phyloP scores from a whole-genome alignment of 2,113 vertebrate species.

The Hippotragus niger region DNA sequence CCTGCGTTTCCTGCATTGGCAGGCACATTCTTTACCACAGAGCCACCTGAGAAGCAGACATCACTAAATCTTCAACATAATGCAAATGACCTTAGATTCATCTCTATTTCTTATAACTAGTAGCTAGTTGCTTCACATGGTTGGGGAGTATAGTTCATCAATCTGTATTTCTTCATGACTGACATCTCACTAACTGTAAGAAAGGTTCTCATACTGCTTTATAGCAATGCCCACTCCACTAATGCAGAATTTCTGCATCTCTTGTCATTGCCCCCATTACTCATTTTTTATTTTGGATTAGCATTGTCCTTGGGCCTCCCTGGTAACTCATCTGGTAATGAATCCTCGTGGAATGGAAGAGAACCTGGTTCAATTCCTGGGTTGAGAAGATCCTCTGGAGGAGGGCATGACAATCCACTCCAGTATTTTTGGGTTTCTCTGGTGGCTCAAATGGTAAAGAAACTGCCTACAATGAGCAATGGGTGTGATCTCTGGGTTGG shows the following conservation, averaged over 20 bases:
- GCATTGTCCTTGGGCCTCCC: not conserved
- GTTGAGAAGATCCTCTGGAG: not conserved
- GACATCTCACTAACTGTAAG: not conserved
- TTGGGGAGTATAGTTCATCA: not conserved
- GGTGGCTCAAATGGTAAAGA: too few relatives aligned
- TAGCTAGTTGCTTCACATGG: not conserved
- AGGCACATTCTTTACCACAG: not conserved
- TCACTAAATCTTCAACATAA: not conserved
- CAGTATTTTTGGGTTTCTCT: not conserved
- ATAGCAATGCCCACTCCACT: fast-evolving
- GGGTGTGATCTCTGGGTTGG: not conserved
- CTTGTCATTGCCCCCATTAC: not conserved
- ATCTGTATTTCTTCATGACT: not conserved
- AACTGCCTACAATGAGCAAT: fast-evolving
- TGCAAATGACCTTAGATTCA: not conserved
- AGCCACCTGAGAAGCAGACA: not conserved
- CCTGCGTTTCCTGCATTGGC: not conserved
- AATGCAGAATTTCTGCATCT: not conserved
- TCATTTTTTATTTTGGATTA: not conserved
- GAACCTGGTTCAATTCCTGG: not conserved
- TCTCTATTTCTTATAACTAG: not conserved
- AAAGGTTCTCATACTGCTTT: not conserved
- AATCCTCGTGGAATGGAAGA: not conserved
- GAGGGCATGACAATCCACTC: not conserved
- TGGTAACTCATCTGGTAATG: not conserved